Base-by-base conservation (phyloP, 2,888 invertebrate genomes). In the Acleris literana region DNA sequence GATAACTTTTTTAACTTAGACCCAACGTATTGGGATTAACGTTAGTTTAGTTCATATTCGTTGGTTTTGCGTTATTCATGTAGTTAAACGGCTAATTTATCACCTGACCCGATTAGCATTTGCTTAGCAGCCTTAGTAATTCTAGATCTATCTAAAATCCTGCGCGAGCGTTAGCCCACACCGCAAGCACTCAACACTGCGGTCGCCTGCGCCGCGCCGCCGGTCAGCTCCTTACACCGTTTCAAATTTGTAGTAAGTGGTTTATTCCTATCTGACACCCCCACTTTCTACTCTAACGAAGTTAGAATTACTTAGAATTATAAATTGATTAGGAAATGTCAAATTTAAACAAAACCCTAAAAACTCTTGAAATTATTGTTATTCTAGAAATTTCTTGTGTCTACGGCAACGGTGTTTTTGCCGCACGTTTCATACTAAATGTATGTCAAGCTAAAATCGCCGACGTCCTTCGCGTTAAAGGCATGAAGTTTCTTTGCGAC, bases 121-220 rank as follows among this genome's bases (percentile, higher is more conserved):
- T 39, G 5, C 43, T 22, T 33, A 25, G 48, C 7, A 18, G 18
- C 48, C 5, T 3, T 43, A 59, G 53, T 18, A 48, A 59, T 46
- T 33, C 58, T 44, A 49, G 22, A 54, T 18, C 48, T 49, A 43
- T 49, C 39, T 64, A 55, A 60, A 59, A 4, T 39, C 43, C 18
- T 55, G 60, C 64, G 49, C 59, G 17, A 25, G 59, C 43, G 29
- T 13, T 22, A 46, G 46, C 46, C n/a, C 46, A 46, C 43, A 58
- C 65, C 65, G 51, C 65, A 65, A 56, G 44, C 61, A 56, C 49
- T 59, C 51, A 46, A 25, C 44, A 29, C 55, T 65, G 65, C 61
- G 65, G 65, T 65, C 51, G 55, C 33, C 33, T 33, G 33, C 33
- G 33, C 33, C 33, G 17, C 60, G 49, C 54, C 49, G 29, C 65